Evolutionary conservation across 1,140 invertebrate genomes (phyloP).

Genomic region (Steinernema feltiae): DNA sequence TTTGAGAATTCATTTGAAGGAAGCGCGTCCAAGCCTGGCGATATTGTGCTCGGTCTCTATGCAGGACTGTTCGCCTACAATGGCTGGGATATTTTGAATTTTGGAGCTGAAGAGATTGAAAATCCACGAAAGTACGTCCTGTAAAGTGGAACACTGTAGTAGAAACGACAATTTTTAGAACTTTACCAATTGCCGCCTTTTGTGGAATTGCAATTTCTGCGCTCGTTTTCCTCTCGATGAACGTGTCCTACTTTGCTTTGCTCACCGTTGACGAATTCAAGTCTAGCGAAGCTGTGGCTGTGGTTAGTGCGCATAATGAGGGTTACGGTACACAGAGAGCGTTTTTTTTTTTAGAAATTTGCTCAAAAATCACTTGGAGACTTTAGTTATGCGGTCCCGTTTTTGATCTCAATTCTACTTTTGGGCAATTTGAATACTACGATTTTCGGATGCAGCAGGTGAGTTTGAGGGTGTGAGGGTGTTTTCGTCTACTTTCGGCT

Average conservation of each 20-base stretch:
- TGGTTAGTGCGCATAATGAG: slow-evolving; percentile 21
- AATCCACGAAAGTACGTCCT: slow-evolving; percentile 40
- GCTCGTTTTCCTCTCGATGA: slow-evolving; percentile 43
- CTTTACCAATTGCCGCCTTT: slow-evolving; percentile 42
- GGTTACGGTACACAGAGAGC: background rate
- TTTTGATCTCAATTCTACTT: slow-evolving; percentile 46
- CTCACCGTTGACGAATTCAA: slow-evolving; percentile 44
- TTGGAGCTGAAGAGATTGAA: slow-evolving; percentile 45
- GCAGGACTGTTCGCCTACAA: slow-evolving; percentile 45
- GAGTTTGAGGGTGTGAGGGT: background rate
- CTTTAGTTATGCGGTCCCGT: slow-evolving; percentile 44
- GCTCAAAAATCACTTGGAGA: slow-evolving; percentile 39
- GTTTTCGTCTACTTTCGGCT: slow-evolving; percentile 4
- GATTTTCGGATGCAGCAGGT: slow-evolving; percentile 45
- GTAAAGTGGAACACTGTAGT: background rate
- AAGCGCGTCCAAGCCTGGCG: slow-evolving; percentile 39
- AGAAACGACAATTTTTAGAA: slow-evolving; percentile 34
- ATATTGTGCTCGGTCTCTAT: slow-evolving; percentile 45
- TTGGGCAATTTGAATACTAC: slow-evolving; percentile 49
- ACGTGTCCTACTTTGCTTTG: slow-evolving; percentile 46
- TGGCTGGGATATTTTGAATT: slow-evolving; percentile 50
- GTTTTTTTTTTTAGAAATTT: slow-evolving; percentile 30
- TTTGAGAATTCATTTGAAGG: slow-evolving; percentile 41
- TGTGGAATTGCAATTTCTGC: slow-evolving; percentile 41
- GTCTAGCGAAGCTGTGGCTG: slow-evolving; percentile 36